These are phyloP conservation scores for Lasiurus borealis DNA, from an alignment of 2,113 vertebrate genomes.

Conservation along the genomic window DNA sequence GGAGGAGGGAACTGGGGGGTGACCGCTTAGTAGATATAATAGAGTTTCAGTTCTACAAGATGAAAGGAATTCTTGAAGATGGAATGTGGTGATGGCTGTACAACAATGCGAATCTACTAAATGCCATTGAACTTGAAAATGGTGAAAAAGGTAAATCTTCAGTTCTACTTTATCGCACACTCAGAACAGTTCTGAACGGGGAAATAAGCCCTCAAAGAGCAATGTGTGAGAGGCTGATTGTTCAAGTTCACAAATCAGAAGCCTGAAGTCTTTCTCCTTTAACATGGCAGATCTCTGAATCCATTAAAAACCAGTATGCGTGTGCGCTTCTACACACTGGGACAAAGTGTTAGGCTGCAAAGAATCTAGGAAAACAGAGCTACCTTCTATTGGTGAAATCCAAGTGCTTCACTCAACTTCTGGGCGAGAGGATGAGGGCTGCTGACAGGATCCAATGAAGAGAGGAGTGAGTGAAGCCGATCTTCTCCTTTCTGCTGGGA, in stretches of 20 bases:
- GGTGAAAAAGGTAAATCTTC: too few relatives aligned
- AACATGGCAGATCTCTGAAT: background rate
- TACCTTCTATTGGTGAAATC: background rate
- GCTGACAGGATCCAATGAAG: background rate
- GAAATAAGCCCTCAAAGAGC: constrained; percentile 39
- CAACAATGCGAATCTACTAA: background rate
- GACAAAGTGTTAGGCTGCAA: background rate
- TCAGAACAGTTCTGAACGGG: too few relatives aligned
- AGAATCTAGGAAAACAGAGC: background rate
- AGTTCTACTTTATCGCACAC: too few relatives aligned
- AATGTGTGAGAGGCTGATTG: background rate
- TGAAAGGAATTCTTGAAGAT: background rate
- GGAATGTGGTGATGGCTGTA: background rate
- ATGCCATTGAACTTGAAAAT: too few relatives aligned
- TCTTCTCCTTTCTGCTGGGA: background rate
- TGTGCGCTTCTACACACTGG: background rate
- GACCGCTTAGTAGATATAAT: background rate
- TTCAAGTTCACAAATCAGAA: background rate
- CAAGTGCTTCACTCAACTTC: background rate
- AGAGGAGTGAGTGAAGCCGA: background rate
- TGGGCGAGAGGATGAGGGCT: background rate
- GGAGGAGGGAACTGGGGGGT: background rate
- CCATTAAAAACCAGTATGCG: background rate
- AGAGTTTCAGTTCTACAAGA: constrained; percentile 13
- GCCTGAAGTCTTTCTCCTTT: background rate